Evolutionary conservation across 2,888 invertebrate genomes (phyloP).

Genomic region (Incurvaria masculella): DNA sequence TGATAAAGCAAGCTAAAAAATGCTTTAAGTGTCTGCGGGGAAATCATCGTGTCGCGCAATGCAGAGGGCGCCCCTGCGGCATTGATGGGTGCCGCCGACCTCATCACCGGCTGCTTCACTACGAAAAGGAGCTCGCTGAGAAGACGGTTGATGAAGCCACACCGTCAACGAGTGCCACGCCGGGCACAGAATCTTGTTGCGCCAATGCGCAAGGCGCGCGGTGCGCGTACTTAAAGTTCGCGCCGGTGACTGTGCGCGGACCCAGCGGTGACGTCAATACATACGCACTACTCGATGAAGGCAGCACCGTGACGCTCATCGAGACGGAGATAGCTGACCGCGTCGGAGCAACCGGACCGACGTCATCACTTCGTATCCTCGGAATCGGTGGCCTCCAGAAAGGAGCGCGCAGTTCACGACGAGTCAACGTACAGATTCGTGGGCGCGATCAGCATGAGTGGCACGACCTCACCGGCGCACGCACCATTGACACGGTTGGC

Average conservation of each 20-base stretch:
- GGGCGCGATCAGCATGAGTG: not conserved
- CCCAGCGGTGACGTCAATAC: slow-evolving; percentile 7
- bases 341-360: slow-evolving; percentile 9
- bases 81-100: not conserved
- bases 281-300: slow-evolving; percentile 13
- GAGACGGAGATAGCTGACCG: slow-evolving; percentile 5
- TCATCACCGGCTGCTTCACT: not conserved
- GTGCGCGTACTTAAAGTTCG: not conserved
- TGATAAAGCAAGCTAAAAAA: not conserved
- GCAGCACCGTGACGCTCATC: slow-evolving; percentile 10
- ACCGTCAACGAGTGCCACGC: too few relatives aligned
- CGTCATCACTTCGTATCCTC: slow-evolving; percentile 2
- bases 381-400: not conserved
- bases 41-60: not conserved
- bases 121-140: too few relatives aligned
- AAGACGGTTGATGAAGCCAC: too few relatives aligned
- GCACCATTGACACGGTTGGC: slow-evolving; percentile 2
- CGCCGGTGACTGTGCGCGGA: slow-evolving; percentile 8
- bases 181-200: too few relatives aligned
- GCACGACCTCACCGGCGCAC: not conserved
- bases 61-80: not conserved
- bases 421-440: not conserved
- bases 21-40: not conserved
- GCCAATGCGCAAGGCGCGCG: too few relatives aligned
- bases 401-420: not conserved